Evolutionary conservation across 2,888 invertebrate genomes (phyloP), one percentile per base, ranked within the genome.

Genomic region (Drosophila parthenogenetica): DNA sequence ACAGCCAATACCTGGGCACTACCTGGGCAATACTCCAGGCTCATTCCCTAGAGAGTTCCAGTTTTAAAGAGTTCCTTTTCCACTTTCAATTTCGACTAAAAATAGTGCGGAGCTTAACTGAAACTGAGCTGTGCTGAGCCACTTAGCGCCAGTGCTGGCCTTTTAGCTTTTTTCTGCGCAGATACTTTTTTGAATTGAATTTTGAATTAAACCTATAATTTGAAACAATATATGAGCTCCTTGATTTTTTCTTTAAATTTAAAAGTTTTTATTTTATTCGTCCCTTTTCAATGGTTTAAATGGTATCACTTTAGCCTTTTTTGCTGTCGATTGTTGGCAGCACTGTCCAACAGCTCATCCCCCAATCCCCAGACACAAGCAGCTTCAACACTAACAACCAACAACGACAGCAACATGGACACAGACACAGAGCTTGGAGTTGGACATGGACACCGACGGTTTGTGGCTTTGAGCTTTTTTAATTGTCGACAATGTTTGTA

Each of bases 401-500:
- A 37, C 46, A 55, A n/a, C 8, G 25, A 19, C 43, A 48, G 29
- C 16, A 32, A 63, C 57, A 49, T 14, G 43, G 61, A 69, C 8
- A 8, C 8, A 8, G 8, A 8, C 29, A 7, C 25, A 1, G 8
- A 61, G 51, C 54, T 35, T 35, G 49, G 45, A 61, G 50, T 13
- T 17, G 48, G 43, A 66, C 62, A 25, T 42, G 61, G 42, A 71
- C 73, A 46, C 42, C 61, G 73, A 69, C 77, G 77, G 55, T 77
- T 49, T 78, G 75, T 48, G 68, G 72, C 75, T 77, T 78, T 79
- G 72, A 75, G 72, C 71, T 74, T 81, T 79, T 79, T 87, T 87
- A 87, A 87, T 87, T 87, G 87, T 88, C 84, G 88, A 88, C 88
- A 89, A 87, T 89, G 87, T 87, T 87, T 89, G 85, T 77, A 81